Evolutionary conservation across 2,797 vertebrate genomes (phyloP), one percentile per base, ranked within the genome.

Genomic region (Sebastes wilsoni): DNA sequence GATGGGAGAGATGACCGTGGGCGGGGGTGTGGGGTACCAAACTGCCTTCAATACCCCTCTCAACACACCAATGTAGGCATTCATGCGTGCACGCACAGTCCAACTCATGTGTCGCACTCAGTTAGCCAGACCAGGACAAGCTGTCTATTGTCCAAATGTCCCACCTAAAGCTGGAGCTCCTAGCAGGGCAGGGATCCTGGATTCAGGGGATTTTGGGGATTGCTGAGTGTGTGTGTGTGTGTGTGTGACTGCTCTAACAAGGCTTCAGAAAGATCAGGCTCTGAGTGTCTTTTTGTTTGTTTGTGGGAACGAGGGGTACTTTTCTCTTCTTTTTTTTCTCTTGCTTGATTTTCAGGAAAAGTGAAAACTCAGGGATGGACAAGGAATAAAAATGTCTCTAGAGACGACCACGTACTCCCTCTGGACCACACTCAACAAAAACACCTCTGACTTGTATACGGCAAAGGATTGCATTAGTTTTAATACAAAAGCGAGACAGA

Each of bases 91-190:
- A 49, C 85, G 77, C 70, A 74, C 70, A 59, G 79, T 71, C 81
- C 61, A 79, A 86, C 80, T 86, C 88, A 77, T 90, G 85, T 83
- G 87, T 84, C 58, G 12, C 75, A 59, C 79, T 88, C 66, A 62
- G 70, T 59, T 72, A 73, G 83, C 68, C 22, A 12, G 68, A 76
- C 77, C 55, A 27, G 88, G 89, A 95, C 94, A 94, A 90, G 86
- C 85, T 72, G 49, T 25, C 90, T 83, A 90, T 94, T 95, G 93
- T 95, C 88, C 86, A 74, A 71, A 52, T 81, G 58, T 88, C 83
- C 72, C 77, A 90, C 86, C 89, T 90, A 88, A 91, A 91, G 76
- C 87, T 73, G 75, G 2, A 61, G 76, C 71, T 82, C 79, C 77
- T 22, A 80, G 75, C 72, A 66, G 78, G 56, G 72, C 85, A 80